Base-by-base conservation (phyloP, 2,888 invertebrate species). In the Xylophagus ater region DNA sequence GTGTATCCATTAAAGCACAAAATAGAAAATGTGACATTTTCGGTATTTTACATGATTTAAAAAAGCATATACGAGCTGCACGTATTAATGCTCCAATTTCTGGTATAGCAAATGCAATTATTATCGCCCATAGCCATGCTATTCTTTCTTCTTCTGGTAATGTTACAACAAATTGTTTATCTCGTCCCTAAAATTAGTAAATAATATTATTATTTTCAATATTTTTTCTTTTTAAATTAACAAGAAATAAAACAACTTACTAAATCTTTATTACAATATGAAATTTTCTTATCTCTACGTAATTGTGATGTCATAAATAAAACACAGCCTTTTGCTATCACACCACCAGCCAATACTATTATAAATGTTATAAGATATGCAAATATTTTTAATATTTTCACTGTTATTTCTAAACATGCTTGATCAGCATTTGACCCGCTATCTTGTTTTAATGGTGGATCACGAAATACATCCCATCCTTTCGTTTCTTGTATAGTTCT, bases 391-490 rank as follows among this genome's bases (percentile, higher is more conserved):
- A 86, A 73, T 53, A 86, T 68, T 63, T 85, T 84, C 36, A 88
- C 82, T 21, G 86, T 84, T 57, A 85, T 70, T 53, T 88, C 86
- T 59, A 89, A 71, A 63, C 87, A 89, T 62, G 78, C 78, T 66
- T 88, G 86, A 59, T 80, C 84, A 52, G 85, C 86, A 76, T 85
- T 85, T 36, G 88, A 88, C 48, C 87, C 86, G 50, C 83, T 83
- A 67, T 87, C 86, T 66, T 80, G 78, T 66, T 88, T 86, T 52
- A 81, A 81, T 8, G 93, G 92, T 51, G 90, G 82, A 65, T 89
- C 83, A 58, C 90, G 73, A 70, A 94, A 94, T 43, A 93, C 90
- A 74, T 94, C 93, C 94, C 94, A 94, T 77, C 83, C 85, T 79
- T 88, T 88, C 53, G 85, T 85, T 64, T 86, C 87, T 57, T 80